Evolutionary conservation across 2,888 invertebrate species (phyloP).

Genomic region (Papilio protenor): DNA sequence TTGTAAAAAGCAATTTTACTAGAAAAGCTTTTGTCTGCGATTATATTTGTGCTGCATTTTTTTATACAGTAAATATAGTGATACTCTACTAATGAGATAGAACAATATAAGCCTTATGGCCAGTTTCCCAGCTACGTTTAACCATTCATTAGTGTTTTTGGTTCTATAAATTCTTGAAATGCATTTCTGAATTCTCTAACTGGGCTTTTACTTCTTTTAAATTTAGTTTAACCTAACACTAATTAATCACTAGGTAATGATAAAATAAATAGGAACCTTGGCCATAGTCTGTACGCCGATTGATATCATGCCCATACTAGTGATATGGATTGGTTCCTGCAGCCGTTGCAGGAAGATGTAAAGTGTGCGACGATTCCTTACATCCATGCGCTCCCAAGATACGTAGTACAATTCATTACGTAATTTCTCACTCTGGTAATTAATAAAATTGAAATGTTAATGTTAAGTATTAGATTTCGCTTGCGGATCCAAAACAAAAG

Average conservation of each 20-base stretch:
- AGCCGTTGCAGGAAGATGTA: conserved; percentile 45
- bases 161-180: too few relatives aligned
- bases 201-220: too few relatives aligned
- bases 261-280: conserved; percentile 16
- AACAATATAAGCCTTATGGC: too few relatives aligned
- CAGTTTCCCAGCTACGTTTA: too few relatives aligned
- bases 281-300: conserved; percentile 49
- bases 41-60: too few relatives aligned
- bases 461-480: not conserved
- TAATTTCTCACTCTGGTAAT: conserved; percentile 48
- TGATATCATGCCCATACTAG: conserved; percentile 44
- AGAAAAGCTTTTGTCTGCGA: not conserved
- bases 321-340: conserved; percentile 47
- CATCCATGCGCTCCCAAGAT: conserved; percentile 50
- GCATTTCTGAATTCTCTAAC: too few relatives aligned
- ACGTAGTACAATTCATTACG: conserved; percentile 45
- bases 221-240: too few relatives aligned
- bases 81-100: too few relatives aligned
- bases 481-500: too few relatives aligned
- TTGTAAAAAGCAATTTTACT: not conserved
- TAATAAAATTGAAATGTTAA: not conserved
- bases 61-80: too few relatives aligned
- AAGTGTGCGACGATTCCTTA: conserved; percentile 44
- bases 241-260: too few relatives aligned
- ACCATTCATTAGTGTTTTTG: too few relatives aligned